A percentile compares a stretch with the other conserved stretches of the same genome.
These are phyloP conservation scores for Xiphophorus couchianus DNA, from an alignment of 2,113 vertebrate species.

Conservation along the genomic window DNA sequence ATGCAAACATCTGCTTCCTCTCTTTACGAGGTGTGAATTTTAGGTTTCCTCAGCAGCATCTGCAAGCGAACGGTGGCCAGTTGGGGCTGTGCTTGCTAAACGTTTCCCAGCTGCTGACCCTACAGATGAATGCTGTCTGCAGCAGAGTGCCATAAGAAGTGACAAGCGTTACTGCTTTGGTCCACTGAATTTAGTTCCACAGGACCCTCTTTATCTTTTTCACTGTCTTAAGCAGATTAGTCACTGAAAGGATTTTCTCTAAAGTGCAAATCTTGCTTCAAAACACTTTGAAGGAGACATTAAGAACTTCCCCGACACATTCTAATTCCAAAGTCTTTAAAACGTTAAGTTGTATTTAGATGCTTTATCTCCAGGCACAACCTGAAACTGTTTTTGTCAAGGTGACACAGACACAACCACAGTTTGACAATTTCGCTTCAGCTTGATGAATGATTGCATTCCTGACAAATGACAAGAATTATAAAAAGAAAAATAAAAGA, in stretches of 20 bases:
- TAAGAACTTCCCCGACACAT: conserved; percentile 23
- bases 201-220: conserved; percentile 52
- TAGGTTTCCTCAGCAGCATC: conserved; percentile 63
- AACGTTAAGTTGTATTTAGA: conserved; percentile 33
- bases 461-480: conserved; percentile 43
- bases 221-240: conserved; percentile 24
- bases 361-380: neutral
- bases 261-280: conserved; percentile 32
- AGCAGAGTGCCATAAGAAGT: conserved; percentile 49
- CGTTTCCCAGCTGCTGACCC: conserved; percentile 75
- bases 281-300: conserved; percentile 36
- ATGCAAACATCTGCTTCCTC: conserved; percentile 78
- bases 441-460: conserved; percentile 40
- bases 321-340: conserved; percentile 17
- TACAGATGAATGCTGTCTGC: conserved; percentile 46
- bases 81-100: conserved; percentile 60
- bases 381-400: conserved; percentile 15
- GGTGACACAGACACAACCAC: conserved; percentile 38
- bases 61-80: conserved; percentile 57
- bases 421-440: conserved; percentile 15
- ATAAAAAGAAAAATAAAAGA: conserved; percentile 35
- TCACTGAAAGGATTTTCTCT: conserved; percentile 16
- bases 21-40: conserved; percentile 66
- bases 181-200: conserved; percentile 59
- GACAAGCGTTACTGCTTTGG: conserved; percentile 47